Evolutionary conservation across 2,113 vertebrate genomes (phyloP).

Genomic region (Plecturocebus donacophilus): DNA sequence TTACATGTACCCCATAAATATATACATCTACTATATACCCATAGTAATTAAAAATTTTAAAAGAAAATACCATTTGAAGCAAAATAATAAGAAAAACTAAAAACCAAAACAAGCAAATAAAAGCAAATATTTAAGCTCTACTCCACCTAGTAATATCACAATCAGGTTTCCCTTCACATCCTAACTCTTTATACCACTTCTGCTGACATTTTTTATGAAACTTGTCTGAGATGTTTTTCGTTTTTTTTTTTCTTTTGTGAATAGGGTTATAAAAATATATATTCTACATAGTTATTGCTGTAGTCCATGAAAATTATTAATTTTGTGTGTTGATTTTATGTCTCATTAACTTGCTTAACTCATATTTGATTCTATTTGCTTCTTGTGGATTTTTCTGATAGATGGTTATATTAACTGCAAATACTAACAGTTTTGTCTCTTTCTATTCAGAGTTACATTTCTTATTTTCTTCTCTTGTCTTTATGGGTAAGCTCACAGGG

Average conservation of each 20-base stretch:
- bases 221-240: neutral
- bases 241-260: neutral
- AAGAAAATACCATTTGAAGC: too few relatives aligned
- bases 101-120: too few relatives aligned
- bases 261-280: neutral
- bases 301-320: neutral
- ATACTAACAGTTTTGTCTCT: neutral
- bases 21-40: too few relatives aligned
- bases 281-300: neutral
- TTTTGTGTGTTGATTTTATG: constrained; percentile 8
- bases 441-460: neutral
- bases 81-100: too few relatives aligned
- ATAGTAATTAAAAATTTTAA: too few relatives aligned
- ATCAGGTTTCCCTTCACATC: neutral
- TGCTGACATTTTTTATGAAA: neutral
- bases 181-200: neutral
- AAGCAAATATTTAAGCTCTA: neutral
- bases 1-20: too few relatives aligned
- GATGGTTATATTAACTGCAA: neutral
- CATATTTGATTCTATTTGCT: neutral
- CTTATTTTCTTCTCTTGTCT: neutral
- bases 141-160: neutral
- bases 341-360: neutral
- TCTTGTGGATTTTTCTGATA: neutral
- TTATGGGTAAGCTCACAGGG: neutral